Conservation (phyloP, 2,797 vertebrate genomes). For the Darevskia nairensis region DNA sequence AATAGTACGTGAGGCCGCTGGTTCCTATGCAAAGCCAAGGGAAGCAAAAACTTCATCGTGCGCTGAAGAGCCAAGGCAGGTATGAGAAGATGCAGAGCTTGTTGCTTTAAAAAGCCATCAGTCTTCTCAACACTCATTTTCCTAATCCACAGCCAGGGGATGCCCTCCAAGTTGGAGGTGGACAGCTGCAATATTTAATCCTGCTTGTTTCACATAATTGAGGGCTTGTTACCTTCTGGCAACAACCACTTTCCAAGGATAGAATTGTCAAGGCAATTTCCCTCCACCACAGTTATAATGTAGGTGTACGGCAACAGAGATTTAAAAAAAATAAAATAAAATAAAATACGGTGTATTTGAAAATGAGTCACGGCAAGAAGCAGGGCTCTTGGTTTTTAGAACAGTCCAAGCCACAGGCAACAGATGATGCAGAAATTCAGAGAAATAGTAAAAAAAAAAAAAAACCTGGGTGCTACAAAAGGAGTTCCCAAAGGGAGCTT, state of each 20-base stretch:
- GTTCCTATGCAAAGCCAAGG: not conserved
- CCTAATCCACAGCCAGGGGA: conserved; percentile 39
- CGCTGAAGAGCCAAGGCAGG: fast-evolving
- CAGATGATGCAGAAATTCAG: not conserved
- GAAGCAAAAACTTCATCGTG: not conserved
- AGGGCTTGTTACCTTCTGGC: not conserved
- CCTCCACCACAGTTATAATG: not conserved
- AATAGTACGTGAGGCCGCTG: not conserved
- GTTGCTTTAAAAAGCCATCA: not conserved
- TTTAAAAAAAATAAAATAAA: not conserved
- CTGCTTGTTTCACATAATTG: not conserved
- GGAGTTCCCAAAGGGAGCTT: too few species aligned
- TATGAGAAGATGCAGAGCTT: not conserved
- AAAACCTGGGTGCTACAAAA: too few species aligned
- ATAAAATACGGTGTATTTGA: fast-evolving
- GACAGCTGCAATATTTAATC: not conserved
- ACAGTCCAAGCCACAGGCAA: not conserved
- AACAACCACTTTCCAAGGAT: not conserved
- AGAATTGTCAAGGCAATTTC: not conserved
- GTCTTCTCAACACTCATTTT: conserved; percentile 34
- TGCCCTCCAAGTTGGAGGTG: not conserved
- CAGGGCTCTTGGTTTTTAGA: not conserved
- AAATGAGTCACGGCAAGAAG: not conserved
- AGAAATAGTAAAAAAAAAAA: not conserved
- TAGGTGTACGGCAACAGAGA: not conserved